Conservation (phyloP, 2,888 invertebrate genomes). For the Sminthurinus aureus region DNA sequence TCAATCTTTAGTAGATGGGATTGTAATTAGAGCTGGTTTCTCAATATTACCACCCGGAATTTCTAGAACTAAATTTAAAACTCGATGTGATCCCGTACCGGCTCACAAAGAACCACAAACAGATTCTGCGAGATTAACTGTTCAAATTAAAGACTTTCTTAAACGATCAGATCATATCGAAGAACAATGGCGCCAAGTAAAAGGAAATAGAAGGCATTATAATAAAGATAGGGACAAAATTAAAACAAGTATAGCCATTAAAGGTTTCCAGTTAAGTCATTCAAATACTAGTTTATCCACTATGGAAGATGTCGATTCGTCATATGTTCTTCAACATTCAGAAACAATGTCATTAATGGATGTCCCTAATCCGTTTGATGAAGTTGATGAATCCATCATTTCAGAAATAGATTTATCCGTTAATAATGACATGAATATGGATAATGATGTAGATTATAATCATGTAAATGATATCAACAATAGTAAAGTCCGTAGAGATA, state of each 20-base stretch:
- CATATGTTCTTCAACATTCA: slow-evolving; percentile 51
- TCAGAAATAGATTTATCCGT: slow-evolving; percentile 7
- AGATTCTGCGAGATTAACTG: slow-evolving; percentile 77
- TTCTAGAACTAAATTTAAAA: slow-evolving; percentile 52
- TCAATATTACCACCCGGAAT: slow-evolving; percentile 55
- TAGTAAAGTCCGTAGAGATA: slow-evolving; percentile 29
- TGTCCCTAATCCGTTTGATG: slow-evolving; percentile 55
- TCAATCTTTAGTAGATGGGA: slow-evolving; percentile 52
- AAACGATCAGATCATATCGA: slow-evolving; percentile 85
- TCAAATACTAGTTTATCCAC: slow-evolving; percentile 55
- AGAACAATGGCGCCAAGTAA: slow-evolving; percentile 81
- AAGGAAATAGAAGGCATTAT: slow-evolving; percentile 59
- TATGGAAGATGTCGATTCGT: slow-evolving; percentile 54
- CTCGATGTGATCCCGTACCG: slow-evolving; percentile 70
- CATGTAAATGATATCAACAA: not conserved
- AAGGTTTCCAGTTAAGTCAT: slow-evolving; percentile 57
- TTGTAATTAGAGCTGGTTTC: slow-evolving; percentile 58
- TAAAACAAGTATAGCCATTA: slow-evolving; percentile 54
- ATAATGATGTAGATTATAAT: too few species aligned
- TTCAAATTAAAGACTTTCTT: slow-evolving; percentile 81
- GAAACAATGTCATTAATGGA: slow-evolving; percentile 54
- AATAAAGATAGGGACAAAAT: slow-evolving; percentile 49
- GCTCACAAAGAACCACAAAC: slow-evolving; percentile 80
- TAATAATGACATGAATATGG: too few species aligned
- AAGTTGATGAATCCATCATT: slow-evolving; percentile 42